A percentile compares a stretch with the other conserved stretches of the same genome.
Conservation (phyloP, 1,140 invertebrate species). For the Drosophila azteca region DNA sequence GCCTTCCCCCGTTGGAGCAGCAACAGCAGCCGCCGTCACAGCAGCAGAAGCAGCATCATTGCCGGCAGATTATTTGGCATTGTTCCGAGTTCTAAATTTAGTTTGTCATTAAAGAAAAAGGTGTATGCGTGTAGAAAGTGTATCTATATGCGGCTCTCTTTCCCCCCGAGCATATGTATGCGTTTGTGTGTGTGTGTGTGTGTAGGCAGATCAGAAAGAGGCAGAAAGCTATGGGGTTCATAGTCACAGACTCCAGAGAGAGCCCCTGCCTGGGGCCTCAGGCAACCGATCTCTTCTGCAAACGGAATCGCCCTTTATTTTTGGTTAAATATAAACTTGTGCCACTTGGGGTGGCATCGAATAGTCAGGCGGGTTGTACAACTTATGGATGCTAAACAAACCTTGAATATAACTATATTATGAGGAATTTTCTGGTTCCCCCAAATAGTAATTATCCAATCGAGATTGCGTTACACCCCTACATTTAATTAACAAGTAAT, state of each 20-base stretch:
- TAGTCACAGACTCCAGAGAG: slow-evolving; percentile 41
- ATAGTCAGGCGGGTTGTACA: background rate
- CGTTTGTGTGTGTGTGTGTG: slow-evolving; percentile 22
- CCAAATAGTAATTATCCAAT: slow-evolving; percentile 1
- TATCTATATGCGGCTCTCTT: slow-evolving; percentile 27
- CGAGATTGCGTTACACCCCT: background rate
- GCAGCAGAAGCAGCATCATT: slow-evolving; percentile 47
- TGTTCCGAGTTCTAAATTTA: slow-evolving; percentile 82
- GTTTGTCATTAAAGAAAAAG: slow-evolving; percentile 80
- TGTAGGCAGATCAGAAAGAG: slow-evolving; percentile 37
- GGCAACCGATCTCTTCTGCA: slow-evolving; percentile 22
- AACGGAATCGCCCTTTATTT: slow-evolving; percentile 18
- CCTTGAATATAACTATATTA: too few relatives aligned
- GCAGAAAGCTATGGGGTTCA: slow-evolving; percentile 40
- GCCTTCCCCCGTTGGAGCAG: slow-evolving; percentile 41
- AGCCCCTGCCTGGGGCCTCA: slow-evolving; percentile 5
- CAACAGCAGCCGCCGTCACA: slow-evolving; percentile 21
- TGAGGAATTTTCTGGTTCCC: too few relatives aligned
- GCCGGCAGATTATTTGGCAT: slow-evolving; percentile 81
- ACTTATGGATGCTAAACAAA: too few relatives aligned
- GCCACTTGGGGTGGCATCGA: slow-evolving; percentile 15
- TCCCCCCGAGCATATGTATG: slow-evolving; percentile 12
- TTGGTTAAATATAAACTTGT: background rate
- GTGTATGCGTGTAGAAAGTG: slow-evolving; percentile 44
- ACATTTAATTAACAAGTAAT: too few relatives aligned